Evolutionary conservation across 2,888 invertebrate species (phyloP), one percentile per base, ranked within the genome.

Genomic region (Ditula angustiorana): DNA sequence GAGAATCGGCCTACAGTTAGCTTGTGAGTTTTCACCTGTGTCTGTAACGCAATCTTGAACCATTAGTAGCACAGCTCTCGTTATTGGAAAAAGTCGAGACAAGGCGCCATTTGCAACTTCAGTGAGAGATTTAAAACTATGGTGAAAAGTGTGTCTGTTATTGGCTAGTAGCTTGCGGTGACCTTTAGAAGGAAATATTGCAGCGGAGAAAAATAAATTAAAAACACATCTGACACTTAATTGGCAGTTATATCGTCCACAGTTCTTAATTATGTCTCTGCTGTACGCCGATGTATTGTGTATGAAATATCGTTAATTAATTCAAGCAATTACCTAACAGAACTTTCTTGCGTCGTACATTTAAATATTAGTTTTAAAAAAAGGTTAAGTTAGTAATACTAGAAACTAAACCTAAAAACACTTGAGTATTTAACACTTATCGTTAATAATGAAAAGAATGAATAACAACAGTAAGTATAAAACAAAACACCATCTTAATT

Each of bases 31-130:
- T 37, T 41, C 41, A 41, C 41, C 7, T n/a, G n/a, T 19, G n/a
- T 30, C 23, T 16, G 35, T 24, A 53, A 35, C 37, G 10, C 16
- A 23, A 55, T 61, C 65, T 47, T 56, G 59, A 47, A 61, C 23
- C 72, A 73, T 65, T 66, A 63, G 71, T 69, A 72, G 56, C 69
- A 69, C 72, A 67, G 63, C 66, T 53, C 61, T 72, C 59, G 70
- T 75, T 77, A 74, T 74, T 71, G 61, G 70, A 75, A 75, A 77
- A 76, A 74, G 69, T 67, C 71, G 66, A 68, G 55, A 70, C 71
- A 70, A 67, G 71, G 69, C 71, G 68, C 69, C 70, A 44, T 56
- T 60, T 61, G 61, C 69, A 69, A 71, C 69, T 72, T 71, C 58
- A 69, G 62, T 55, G 57, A 28, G 61, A 46, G 64, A 59, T 62